These are phyloP conservation scores for Ceratotherium simum DNA, from an alignment of 2,113 vertebrate genomes.

Conservation along the genomic window DNA sequence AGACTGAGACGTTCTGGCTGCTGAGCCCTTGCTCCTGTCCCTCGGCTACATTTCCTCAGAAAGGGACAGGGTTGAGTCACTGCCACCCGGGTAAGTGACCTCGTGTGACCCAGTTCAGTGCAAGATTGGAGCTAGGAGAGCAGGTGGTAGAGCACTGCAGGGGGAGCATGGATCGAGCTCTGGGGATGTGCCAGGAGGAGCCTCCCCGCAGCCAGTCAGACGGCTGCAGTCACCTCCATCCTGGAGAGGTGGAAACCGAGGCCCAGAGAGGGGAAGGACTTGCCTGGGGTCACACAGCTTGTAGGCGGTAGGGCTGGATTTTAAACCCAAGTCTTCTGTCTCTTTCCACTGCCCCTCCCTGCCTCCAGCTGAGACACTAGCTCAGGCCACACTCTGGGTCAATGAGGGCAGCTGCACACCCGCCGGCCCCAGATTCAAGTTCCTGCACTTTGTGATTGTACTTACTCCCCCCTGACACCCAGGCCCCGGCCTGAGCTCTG, in stretches of 20 bases:
- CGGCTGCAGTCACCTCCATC: not conserved
- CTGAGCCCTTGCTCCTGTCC: not conserved
- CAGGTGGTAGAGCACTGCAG: not conserved
- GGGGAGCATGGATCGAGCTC: accelerated
- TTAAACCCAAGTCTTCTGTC: not conserved
- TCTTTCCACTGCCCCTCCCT: not conserved
- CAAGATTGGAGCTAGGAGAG: not conserved
- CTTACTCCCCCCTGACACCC: not conserved
- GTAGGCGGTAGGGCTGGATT: not conserved
- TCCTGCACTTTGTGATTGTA: not conserved
- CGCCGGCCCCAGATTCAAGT: not conserved
- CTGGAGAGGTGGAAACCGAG: not conserved
- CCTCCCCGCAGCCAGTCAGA: not conserved
- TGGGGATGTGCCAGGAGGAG: not conserved
- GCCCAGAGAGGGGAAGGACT: not conserved
- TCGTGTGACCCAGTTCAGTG: not conserved
- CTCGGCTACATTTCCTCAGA: not conserved
- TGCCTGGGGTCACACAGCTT: not conserved
- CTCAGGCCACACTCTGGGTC: not conserved
- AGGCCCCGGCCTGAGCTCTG: not conserved
- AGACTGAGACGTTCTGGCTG: not conserved
- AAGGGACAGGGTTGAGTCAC: not conserved
- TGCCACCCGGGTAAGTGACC: not conserved
- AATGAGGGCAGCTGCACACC: not conserved
- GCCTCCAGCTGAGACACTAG: not conserved